Evolutionary conservation across 2,797 vertebrate genomes (phyloP), one percentile per base, ranked within the genome.

Genomic region (Xyrichtys novacula): DNA sequence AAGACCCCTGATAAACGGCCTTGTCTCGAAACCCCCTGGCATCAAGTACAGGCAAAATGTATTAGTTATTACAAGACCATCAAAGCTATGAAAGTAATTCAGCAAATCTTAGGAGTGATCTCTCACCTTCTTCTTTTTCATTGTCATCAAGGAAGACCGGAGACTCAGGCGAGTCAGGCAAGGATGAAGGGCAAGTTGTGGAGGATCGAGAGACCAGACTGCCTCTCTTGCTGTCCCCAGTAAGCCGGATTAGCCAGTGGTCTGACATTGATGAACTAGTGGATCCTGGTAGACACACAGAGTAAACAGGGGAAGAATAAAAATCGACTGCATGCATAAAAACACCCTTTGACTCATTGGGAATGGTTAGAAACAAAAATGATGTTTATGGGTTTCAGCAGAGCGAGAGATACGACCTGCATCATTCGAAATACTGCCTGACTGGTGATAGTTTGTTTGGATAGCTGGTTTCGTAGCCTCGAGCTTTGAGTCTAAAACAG

Each of bases 201-300:
- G 94, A 93, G 44, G 82, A 88, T 12, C 86, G 85, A 32, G 94
- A 95, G 25, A 91, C 84, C 15, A 93, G 10, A 26, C 94, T 94
- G 36, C 91, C 92, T 68, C 86, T 72, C 1, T 90, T 90, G 71
- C 91, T 90, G 67, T 93, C 83, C 57, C 83, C 92, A 0, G 91
- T 91, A 8, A 98, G 93, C 16, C 95, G 92, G 50, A 96, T 75
- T 7, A 96, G 87, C 97, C 97, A 98, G 82, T 98, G 96, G 36
- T 96, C 94, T 0, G 96, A 95, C 73, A 95, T 42, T 0, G 95
- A 95, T 3, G 95, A 94, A 76, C 95, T 94, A 26, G 91, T 93
- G 34, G 96, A 96, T n/a, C 96, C 97, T 98, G 81, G 42, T n/a
- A 74, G 47, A 61, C 16, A 62, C 8, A 64, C 2, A 55, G 7